Base-by-base conservation (phyloP, 2,113 vertebrate genomes). In the Rhombomys opimus region DNA sequence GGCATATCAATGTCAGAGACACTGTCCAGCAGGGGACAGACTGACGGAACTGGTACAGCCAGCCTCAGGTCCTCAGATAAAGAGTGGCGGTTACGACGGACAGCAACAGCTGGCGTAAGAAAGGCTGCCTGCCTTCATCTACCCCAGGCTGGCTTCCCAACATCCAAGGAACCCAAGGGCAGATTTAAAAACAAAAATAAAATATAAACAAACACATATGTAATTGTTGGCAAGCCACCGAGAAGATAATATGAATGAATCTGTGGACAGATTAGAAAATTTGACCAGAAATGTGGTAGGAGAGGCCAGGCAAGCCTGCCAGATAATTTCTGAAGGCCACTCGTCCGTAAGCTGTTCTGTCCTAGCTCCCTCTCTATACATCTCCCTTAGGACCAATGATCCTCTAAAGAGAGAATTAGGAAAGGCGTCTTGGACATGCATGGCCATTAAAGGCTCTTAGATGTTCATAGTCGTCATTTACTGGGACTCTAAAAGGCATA, bases 261-360 rank as follows among this genome's bases (percentile, higher is more conserved):
- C 52, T 81, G 92, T 72, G 59, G 73, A 92, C 41, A 92, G 63
- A 94, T 87, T 72, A 95, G 46, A n/a, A 46, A 89, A 63, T 93
- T 76, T 91, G 78, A 30, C 57, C 90, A 54, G 80, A 92, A 93
- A 85, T 63, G 41, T 73, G 73, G 2, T n/a, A 17, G 22, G 32
- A 91, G 85, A 77, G 27, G 41, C n/a, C 57, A 52, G 70, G 91
- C 61, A 72, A 68, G 72, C 81, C 61, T 41, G 54, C 87, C 38
- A 32, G 85, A 35, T 70, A 22, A 90, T 15, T 90, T 81, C 3
- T 41, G 81, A 65, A 70, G 52, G n/a, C 41, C 23, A 57, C 35
- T 30, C 46, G 68, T 63, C 57, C 1, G 2, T 10, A 68, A 78
- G 8, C 32, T 50, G 18, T 52, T 38, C 25, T 90, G 15, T 54